phyloP scores from a whole-genome alignment of 1,140 invertebrate genomes.

The Panulirus ornatus region DNA sequence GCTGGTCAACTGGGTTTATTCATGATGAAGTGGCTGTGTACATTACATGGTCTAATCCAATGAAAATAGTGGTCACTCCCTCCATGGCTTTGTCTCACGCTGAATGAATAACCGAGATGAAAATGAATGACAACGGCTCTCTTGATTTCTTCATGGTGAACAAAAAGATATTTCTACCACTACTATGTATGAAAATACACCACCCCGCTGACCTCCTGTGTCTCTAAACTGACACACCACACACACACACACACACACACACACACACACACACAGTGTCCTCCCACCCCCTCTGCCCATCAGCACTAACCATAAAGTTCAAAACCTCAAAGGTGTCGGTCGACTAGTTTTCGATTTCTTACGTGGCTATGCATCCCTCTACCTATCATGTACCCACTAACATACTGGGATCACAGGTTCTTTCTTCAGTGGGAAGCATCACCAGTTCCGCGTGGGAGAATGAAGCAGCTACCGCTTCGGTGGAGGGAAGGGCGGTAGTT shows the following conservation, averaged over 20 bases:
- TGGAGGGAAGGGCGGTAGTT: not conserved
- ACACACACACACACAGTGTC: conserved; percentile 12
- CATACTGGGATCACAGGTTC: not conserved
- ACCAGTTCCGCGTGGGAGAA: not conserved
- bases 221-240: not conserved
- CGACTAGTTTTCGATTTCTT: conserved; percentile 15
- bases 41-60: too few relatives aligned
- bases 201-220: too few relatives aligned
- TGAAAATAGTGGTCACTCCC: too few relatives aligned
- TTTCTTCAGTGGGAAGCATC: not conserved
- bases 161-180: too few relatives aligned
- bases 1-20: too few relatives aligned
- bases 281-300: not conserved
- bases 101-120: too few relatives aligned
- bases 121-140: too few relatives aligned
- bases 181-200: too few relatives aligned
- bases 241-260: not conserved
- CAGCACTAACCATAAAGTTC: conserved; percentile 8
- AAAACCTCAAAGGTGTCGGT: not conserved
- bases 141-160: too few relatives aligned
- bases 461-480: not conserved
- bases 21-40: too few relatives aligned
- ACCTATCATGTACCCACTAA: not conserved
- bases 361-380: not conserved
- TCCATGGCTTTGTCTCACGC: too few relatives aligned